Evolutionary conservation across 1,140 invertebrate species (phyloP).

Genomic region (Cryptotermes secundus): DNA sequence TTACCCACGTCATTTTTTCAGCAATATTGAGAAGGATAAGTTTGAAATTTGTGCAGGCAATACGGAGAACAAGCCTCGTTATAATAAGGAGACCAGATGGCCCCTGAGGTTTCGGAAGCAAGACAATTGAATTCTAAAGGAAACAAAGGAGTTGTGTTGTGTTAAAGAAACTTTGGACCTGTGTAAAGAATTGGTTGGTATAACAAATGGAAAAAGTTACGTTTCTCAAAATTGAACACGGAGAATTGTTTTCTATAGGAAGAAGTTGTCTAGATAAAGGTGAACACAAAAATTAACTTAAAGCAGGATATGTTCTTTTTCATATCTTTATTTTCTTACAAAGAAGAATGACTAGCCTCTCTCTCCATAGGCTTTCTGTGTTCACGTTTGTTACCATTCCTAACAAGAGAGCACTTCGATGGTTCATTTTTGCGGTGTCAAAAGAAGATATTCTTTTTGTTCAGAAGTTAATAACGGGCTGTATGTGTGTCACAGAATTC

Average conservation of each 20-base stretch:
- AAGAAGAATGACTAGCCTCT: no score
- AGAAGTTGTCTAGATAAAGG: neutral
- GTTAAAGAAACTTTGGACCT: slow-evolving; percentile 22
- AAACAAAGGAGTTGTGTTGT: slow-evolving; percentile 36
- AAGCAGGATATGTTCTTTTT: neutral
- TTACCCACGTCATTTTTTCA: neutral
- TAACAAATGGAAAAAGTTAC: slow-evolving; percentile 12
- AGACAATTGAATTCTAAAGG: slow-evolving; percentile 34
- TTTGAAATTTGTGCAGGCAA: neutral
- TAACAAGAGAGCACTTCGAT: no score
- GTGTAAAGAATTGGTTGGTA: slow-evolving; percentile 1
- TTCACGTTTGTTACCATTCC: no score
- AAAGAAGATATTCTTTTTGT: no score
- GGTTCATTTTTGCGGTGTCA: no score
- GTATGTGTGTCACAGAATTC: no score
- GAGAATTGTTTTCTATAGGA: neutral
- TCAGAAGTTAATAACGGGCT: no score
- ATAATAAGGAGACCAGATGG: neutral
- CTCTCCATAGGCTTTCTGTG: no score
- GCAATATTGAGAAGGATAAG: neutral
- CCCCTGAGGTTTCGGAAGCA: neutral
- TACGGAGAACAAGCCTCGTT: neutral
- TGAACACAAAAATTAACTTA: neutral
- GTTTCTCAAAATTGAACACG: neutral
- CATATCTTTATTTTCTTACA: neutral